These are phyloP conservation scores for Cylloceria caligata DNA, from an alignment of 2,888 invertebrate genomes.

Conservation along the genomic window DNA sequence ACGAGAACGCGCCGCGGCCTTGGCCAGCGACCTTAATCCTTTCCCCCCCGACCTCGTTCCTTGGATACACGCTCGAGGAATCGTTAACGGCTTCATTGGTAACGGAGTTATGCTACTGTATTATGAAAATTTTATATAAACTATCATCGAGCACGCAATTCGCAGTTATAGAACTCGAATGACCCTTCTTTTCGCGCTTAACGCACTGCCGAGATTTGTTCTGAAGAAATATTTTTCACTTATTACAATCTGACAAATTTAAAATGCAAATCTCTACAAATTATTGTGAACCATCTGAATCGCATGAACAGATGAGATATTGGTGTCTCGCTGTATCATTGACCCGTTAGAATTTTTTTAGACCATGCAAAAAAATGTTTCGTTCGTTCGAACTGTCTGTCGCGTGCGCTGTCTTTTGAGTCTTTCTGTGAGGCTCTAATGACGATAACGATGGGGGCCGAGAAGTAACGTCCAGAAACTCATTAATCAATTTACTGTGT, in stretches of 20 bases:
- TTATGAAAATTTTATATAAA: neutral
- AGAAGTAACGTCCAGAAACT: conserved; percentile 28
- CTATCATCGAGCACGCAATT: neutral
- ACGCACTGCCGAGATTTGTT: neutral
- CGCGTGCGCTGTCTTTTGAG: neutral
- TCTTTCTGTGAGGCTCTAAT: neutral
- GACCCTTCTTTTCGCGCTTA: neutral
- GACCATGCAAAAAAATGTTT: neutral
- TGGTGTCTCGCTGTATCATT: conserved; percentile 23
- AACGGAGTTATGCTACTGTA: neutral
- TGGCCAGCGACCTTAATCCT: conserved; percentile 75
- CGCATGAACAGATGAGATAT: neutral
- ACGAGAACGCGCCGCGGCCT: conserved; percentile 69
- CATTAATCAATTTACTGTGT: conserved; percentile 44
- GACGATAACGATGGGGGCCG: neutral
- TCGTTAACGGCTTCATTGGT: conserved; percentile 31
- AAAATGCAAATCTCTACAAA: no score
- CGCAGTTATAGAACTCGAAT: neutral
- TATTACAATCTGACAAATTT: no score
- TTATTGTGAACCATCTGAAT: no score
- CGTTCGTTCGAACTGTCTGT: neutral
- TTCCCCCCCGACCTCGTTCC: conserved; percentile 73
- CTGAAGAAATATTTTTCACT: neutral
- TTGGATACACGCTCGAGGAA: conserved; percentile 28
- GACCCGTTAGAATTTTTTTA: conserved; percentile 3